Evolutionary conservation across 2,113 vertebrate species (phyloP).

Genomic region (Pachypanchax playfairii): DNA sequence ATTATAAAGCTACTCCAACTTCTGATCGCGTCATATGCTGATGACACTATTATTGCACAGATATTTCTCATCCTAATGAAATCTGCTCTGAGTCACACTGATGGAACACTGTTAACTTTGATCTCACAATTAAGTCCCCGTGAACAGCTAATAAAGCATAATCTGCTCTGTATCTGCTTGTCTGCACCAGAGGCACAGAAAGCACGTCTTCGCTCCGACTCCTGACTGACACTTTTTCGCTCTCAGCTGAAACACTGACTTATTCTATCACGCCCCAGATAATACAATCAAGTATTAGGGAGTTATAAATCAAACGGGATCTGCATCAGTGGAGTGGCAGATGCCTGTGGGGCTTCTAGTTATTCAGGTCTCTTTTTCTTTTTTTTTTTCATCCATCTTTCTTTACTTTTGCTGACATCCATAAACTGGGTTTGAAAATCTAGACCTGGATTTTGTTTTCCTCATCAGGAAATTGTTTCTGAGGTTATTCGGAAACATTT

Average conservation of each 20-base stretch:
- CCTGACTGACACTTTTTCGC: slow-evolving; percentile 66
- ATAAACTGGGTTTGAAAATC: slow-evolving; percentile 18
- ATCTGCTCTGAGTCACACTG: slow-evolving; percentile 57
- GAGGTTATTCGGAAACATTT: slow-evolving; percentile 20
- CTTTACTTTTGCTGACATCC: slow-evolving; percentile 50
- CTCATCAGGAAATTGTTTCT: slow-evolving; percentile 14
- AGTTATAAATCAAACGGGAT: slow-evolving; percentile 67
- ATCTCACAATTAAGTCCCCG: slow-evolving; percentile 76
- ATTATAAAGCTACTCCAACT: slow-evolving; percentile 4
- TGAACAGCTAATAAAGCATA: slow-evolving; percentile 75
- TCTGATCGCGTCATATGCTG: slow-evolving; percentile 23
- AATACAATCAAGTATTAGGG: slow-evolving; percentile 66
- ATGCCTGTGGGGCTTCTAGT: slow-evolving; percentile 47
- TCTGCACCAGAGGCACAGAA: slow-evolving; percentile 51
- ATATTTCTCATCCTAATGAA: slow-evolving; percentile 67
- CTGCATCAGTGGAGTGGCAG: slow-evolving; percentile 63
- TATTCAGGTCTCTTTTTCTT: slow-evolving; percentile 8
- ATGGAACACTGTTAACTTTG: slow-evolving; percentile 72
- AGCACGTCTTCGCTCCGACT: slow-evolving; percentile 45
- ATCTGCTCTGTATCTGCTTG: slow-evolving; percentile 73
- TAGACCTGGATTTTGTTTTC: slow-evolving; percentile 19
- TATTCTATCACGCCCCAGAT: slow-evolving; percentile 67
- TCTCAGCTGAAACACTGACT: slow-evolving; percentile 58
- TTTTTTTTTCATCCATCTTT: slow-evolving; percentile 25
- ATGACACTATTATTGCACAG: slow-evolving; percentile 57